phyloP scores from a whole-genome alignment of 2,797 vertebrate species.

The Halcyon chelicuti region DNA sequence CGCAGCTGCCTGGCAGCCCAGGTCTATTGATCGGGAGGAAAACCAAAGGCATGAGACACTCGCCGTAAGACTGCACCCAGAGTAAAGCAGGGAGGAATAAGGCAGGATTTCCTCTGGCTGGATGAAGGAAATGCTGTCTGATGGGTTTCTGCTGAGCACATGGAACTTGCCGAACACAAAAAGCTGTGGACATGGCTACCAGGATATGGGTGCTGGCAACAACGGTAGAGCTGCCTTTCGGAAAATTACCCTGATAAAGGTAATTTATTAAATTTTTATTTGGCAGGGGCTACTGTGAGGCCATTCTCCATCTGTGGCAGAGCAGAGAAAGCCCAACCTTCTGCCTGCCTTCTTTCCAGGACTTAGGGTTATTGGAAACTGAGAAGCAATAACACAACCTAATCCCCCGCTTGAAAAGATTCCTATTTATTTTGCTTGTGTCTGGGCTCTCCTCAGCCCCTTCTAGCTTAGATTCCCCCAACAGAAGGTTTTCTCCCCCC shows the following conservation, averaged over 20 bases:
- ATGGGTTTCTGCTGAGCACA: not conserved
- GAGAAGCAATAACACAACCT: not conserved
- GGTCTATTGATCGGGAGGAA: not conserved
- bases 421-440: not conserved
- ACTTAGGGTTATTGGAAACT: not conserved
- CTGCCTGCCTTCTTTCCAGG: not conserved
- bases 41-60: not conserved
- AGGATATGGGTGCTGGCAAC: not conserved
- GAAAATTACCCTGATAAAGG: not conserved
- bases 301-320: not conserved
- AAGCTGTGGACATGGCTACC: not conserved
- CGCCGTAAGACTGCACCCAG: fast-evolving
- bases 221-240: fast-evolving
- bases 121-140: not conserved
- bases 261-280: not conserved
- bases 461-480: not conserved
- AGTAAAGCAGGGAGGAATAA: conserved; percentile 3
- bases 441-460: not conserved
- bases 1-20: not conserved
- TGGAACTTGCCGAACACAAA: not conserved
- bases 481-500: not conserved
- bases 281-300: not conserved
- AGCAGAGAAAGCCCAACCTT: not conserved
- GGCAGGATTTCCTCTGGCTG: not conserved
- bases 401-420: not conserved